These are phyloP conservation scores for Cheilinus undulatus DNA, from an alignment of 2,113 vertebrate genomes.

Conservation along the genomic window DNA sequence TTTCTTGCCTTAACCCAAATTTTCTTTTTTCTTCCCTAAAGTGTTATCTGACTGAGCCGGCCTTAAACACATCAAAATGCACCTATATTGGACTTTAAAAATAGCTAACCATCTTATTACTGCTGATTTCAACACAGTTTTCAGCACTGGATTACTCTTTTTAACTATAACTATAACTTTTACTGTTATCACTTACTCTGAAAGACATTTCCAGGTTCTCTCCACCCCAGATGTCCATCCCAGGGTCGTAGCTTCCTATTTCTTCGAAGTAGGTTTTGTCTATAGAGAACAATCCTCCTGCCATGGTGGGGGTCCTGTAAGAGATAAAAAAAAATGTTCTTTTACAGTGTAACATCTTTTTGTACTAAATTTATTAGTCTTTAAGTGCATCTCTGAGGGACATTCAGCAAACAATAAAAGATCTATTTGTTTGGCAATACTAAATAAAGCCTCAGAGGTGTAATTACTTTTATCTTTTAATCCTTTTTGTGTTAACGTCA, in stretches of 20 bases:
- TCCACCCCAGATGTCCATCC: conserved; percentile 99
- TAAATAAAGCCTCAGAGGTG: conserved; percentile 52
- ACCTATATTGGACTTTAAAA: no score
- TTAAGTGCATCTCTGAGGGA: conserved; percentile 9
- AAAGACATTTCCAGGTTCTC: conserved; percentile 99
- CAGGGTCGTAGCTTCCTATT: conserved; percentile 98
- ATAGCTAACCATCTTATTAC: no score
- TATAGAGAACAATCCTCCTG: conserved; percentile 97
- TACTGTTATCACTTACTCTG: conserved; percentile 86
- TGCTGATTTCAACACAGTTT: no score
- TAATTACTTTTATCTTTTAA: conserved; percentile 59
- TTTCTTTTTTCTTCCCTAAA: no score
- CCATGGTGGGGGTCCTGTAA: conserved; percentile 97
- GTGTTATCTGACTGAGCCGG: no score
- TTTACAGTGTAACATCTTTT: background rate
- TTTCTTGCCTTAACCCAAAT: no score
- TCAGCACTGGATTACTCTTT: no score
- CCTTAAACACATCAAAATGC: no score
- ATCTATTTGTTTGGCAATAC: conserved; percentile 54
- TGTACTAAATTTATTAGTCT: conserved; percentile 4
- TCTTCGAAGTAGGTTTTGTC: conserved; percentile 98
- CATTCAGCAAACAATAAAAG: conserved; percentile 45
- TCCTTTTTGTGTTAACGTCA: conserved; percentile 36
- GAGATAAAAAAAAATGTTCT: conserved; percentile 2
- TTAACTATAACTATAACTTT: background rate